phyloP scores from a whole-genome alignment of 2,113 vertebrate species.

The Scopus umbretta region DNA sequence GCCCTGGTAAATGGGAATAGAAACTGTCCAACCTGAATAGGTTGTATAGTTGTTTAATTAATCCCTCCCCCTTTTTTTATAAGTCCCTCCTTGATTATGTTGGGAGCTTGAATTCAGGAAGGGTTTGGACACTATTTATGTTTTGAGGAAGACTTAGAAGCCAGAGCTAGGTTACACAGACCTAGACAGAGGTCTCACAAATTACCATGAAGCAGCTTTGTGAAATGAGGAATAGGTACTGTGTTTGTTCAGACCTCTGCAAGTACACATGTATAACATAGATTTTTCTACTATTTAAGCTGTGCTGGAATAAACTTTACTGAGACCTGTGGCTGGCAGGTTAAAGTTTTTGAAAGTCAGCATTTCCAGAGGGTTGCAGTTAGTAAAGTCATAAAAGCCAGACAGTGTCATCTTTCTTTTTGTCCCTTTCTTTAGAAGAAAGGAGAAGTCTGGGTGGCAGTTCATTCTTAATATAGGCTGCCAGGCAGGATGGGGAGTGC shows the following conservation, averaged over 20 bases:
- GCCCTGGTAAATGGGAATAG: neutral
- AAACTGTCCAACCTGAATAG: neutral
- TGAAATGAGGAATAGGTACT: neutral
- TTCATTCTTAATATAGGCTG: conserved; percentile 17
- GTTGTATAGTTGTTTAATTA: neutral
- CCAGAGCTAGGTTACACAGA: neutral
- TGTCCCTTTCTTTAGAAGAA: neutral
- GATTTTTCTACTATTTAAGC: neutral
- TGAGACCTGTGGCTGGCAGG: neutral
- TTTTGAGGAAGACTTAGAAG: neutral
- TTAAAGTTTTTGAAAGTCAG: neutral
- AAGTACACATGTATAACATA: neutral
- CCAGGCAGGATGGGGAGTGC: neutral
- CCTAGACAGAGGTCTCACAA: neutral
- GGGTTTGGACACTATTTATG: neutral
- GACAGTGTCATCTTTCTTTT: neutral
- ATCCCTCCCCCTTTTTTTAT: no score
- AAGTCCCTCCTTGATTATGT: neutral
- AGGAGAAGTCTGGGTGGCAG: conserved; percentile 22
- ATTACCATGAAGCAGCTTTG: neutral
- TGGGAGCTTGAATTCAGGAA: neutral
- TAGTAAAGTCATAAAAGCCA: neutral
- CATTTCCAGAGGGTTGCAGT: neutral
- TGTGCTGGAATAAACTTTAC: neutral
- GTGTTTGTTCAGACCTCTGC: neutral